Conservation (phyloP, 2,113 vertebrate species). For the Myodes glareolus region DNA sequence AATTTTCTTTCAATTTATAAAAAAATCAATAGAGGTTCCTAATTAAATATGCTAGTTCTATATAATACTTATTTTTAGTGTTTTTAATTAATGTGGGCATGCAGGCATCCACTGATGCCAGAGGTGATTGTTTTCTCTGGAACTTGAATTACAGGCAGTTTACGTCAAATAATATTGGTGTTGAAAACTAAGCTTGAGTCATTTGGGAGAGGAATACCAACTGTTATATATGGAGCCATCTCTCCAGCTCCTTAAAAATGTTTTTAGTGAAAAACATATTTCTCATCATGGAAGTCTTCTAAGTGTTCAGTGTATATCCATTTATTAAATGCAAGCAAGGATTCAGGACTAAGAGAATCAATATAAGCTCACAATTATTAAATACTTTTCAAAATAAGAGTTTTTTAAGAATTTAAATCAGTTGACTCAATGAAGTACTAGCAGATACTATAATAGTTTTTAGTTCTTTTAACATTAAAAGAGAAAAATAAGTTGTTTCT, state of each 20-base stretch:
- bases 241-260: neutral
- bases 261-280: neutral
- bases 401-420: neutral
- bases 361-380: neutral
- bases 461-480: constrained; percentile 19
- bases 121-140: too few relatives aligned
- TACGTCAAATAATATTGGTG: neutral
- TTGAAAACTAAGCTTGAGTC: neutral
- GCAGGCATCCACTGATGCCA: neutral
- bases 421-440: neutral
- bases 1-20: neutral
- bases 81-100: neutral
- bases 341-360: neutral
- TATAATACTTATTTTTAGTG: neutral
- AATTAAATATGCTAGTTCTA: neutral
- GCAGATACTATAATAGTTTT: neutral
- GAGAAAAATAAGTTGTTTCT: neutral
- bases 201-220: neutral
- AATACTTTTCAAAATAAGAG: neutral
- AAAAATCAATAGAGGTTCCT: neutral
- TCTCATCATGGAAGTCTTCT: neutral
- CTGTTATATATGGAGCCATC: neutral
- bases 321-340: neutral
- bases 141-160: neutral
- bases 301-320: neutral